A percentile compares a stretch with the other conserved stretches of the same genome.
phyloP scores from a whole-genome alignment of 2,113 vertebrate genomes.

The Protobothrops mucrosquamatus region DNA sequence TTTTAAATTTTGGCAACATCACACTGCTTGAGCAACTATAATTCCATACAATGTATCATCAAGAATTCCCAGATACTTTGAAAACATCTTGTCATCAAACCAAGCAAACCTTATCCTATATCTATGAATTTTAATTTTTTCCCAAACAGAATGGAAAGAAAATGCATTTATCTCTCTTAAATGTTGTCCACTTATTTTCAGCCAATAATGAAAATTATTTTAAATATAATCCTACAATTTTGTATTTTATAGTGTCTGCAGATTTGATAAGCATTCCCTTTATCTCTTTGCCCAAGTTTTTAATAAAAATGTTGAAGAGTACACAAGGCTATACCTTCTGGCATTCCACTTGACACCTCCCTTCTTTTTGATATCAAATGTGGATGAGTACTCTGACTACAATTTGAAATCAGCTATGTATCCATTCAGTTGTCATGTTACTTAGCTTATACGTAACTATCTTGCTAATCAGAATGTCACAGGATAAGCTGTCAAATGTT shows the following conservation, averaged over 20 bases:
- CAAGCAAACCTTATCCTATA: too few species aligned
- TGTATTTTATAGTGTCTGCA: neutral
- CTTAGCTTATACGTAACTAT: neutral
- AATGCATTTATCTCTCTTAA: neutral
- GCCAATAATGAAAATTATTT: neutral
- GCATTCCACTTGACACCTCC: neutral
- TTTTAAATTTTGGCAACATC: too few species aligned
- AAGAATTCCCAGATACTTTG: too few species aligned
- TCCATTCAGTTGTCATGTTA: neutral
- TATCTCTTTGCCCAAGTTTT: neutral
- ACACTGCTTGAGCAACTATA: too few species aligned
- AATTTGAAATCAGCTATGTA: neutral
- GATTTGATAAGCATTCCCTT: neutral
- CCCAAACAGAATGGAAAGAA: neutral
- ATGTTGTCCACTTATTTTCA: neutral
- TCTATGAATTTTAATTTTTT: too few species aligned
- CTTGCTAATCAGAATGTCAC: neutral
- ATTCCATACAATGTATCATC: too few species aligned
- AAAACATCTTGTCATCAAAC: too few species aligned
- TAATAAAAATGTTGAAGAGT: neutral
- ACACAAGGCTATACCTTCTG: neutral
- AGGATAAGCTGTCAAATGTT: neutral
- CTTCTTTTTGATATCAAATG: neutral
- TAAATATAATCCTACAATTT: neutral
- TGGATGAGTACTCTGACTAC: neutral